Evolutionary conservation across 1,140 invertebrate species (phyloP).

Genomic region (Leptestheria dahalacensis): DNA sequence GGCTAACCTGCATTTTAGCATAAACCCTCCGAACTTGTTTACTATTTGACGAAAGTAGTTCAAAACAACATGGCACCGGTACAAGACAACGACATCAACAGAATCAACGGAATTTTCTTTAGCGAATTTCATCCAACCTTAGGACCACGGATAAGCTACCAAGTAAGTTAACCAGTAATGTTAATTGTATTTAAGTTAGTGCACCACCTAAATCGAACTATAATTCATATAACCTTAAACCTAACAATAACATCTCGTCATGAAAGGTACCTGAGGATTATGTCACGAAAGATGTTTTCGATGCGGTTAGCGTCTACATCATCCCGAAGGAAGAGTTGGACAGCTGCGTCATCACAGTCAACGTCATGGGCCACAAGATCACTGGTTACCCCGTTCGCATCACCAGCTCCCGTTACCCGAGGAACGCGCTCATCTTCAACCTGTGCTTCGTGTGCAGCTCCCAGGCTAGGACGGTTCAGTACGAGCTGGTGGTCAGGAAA

Average conservation of each 20-base stretch:
- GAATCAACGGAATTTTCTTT: slow-evolving; percentile 13
- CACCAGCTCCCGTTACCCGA: slow-evolving; percentile 72
- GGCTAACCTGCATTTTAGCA: too few species aligned
- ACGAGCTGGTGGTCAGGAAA: slow-evolving; percentile 84
- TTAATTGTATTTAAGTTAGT: not conserved
- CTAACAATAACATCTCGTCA: slow-evolving; percentile 22
- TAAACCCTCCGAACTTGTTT: too few species aligned
- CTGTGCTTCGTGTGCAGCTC: slow-evolving; percentile 87
- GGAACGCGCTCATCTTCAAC: slow-evolving; percentile 91
- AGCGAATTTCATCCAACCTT: slow-evolving; percentile 13
- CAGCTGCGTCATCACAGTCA: slow-evolving; percentile 78
- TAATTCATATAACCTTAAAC: not conserved
- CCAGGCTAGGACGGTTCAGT: slow-evolving; percentile 71
- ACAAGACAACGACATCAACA: not conserved
- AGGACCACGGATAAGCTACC: slow-evolving; percentile 11
- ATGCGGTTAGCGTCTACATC: slow-evolving; percentile 83
- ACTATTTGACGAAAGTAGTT: too few species aligned
- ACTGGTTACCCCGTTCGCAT: slow-evolving; percentile 81
- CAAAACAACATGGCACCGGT: not conserved
- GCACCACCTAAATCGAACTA: not conserved
- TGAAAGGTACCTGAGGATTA: slow-evolving; percentile 68
- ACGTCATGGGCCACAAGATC: slow-evolving; percentile 31
- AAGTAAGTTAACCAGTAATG: not conserved
- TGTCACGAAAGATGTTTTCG: slow-evolving; percentile 82
- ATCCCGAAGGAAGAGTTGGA: slow-evolving; percentile 87